Base-by-base conservation (phyloP, 1,140 invertebrate genomes). In the Philopotamus ludificatus region DNA sequence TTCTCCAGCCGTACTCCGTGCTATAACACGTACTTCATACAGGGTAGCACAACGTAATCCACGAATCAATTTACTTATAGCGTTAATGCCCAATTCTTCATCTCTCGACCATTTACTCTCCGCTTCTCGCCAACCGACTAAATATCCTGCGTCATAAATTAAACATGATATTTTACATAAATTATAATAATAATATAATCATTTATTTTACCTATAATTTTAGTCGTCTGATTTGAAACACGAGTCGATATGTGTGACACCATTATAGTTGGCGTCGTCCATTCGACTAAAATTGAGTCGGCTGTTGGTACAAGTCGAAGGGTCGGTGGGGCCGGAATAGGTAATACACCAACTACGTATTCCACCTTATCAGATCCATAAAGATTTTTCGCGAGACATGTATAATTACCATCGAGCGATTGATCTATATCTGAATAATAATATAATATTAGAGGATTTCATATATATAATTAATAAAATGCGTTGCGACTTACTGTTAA, bases 311-410 rank as follows among this genome's bases (percentile, higher is more conserved):
- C 82, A 0, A 87, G 77, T 44, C 84, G 78, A 2, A 91, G 72
- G 1, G 75, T 77, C 3, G 90, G 89, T 1, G 88, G 80, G 60
- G 82, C 81, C 0, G 91, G 90, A 41, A 88, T 81, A 61, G 89
- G 86, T 62, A 93, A 83, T 0, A 94, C 90, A 63, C 87, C 84
- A 12, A 95, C 79, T 0, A 85, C 83, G 74, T 93, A 93, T 12
- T 86, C 86, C 53, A 94, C 89, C 22, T 86, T 86, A 76, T 94
- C 92, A 54, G 86, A 86, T 0, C 92, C 92, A 75, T 92, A 91
- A 7, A 90, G 80, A 76, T 95, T 95, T 71, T 87, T 87, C 0
- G 89, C 91, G 3, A 86, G 83, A 72, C 93, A 95, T 1, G 91
- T 87, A 75, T 94, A 94, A 80, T 94, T 93, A 7, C 92, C 92